Evolutionary conservation across 2,797 vertebrate species (phyloP).

Genomic region (Chloroceryle amazona): DNA sequence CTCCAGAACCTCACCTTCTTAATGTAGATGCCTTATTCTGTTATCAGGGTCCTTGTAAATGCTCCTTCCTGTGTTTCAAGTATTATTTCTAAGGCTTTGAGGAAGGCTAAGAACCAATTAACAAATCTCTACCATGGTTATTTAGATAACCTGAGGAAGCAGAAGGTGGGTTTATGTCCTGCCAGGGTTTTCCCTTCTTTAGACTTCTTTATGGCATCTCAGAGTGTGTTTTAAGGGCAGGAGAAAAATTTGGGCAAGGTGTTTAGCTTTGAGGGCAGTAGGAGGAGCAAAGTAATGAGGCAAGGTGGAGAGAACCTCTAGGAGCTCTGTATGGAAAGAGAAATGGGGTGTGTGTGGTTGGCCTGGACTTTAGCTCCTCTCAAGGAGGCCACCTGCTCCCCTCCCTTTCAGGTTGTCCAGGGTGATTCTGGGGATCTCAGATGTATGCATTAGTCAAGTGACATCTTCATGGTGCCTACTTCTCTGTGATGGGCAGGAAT

Average conservation of each 20-base stretch:
- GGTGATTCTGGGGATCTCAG: not conserved
- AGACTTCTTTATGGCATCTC: not conserved
- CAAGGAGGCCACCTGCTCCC: not conserved
- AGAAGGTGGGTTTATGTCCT: not conserved
- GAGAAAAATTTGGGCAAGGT: not conserved
- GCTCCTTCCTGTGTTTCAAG: not conserved
- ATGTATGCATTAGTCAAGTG: not conserved
- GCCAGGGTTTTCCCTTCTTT: not conserved
- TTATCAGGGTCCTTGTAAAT: not conserved
- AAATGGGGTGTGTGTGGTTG: accelerated
- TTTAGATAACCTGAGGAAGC: not conserved
- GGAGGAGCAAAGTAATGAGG: not conserved
- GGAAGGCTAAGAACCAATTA: not conserved
- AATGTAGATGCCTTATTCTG: not conserved
- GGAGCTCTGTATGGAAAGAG: not conserved
- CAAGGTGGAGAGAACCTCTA: not conserved
- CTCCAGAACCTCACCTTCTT: not conserved
- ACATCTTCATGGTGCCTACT: not conserved
- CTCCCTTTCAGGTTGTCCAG: not conserved
- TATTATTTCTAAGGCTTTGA: not conserved
- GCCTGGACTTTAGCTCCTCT: not conserved
- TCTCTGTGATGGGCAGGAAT: not conserved
- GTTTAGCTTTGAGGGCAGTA: not conserved
- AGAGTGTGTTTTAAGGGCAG: not conserved
- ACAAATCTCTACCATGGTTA: not conserved